These are phyloP conservation scores for Spongilla lacustris DNA, from an alignment of 37 sponge, comb jelly and placozoan species.

Conservation along the genomic window DNA sequence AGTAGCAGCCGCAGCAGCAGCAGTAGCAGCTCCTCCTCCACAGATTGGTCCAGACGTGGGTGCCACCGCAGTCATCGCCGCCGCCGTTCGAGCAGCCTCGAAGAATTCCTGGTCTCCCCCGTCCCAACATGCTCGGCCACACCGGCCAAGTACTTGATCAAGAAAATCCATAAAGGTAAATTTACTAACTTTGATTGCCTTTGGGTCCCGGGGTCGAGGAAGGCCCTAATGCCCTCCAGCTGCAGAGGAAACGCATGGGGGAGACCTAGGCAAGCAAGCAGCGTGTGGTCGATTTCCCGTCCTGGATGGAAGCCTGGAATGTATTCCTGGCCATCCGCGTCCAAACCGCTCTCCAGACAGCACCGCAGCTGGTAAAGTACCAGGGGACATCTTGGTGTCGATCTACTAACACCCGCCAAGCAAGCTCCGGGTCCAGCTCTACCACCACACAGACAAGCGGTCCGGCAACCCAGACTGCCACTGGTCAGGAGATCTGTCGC, in stretches of 20 bases:
- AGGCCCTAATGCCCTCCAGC: not conserved
- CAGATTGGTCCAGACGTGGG: not conserved
- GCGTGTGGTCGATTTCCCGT: constrained; percentile 1
- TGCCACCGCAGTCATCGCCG: not conserved
- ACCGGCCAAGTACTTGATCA: not conserved
- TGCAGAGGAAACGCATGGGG: not conserved
- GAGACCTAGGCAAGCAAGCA: not conserved
- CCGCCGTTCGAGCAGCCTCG: not conserved
- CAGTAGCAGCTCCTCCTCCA: too few species aligned
- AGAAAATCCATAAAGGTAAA: constrained; percentile 21
- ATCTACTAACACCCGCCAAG: too few species aligned
- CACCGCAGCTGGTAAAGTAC: constrained; percentile 34
- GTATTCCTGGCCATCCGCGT: constrained; percentile 5
- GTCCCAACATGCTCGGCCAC: constrained; percentile 22
- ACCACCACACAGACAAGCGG: too few species aligned
- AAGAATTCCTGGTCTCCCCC: not conserved
- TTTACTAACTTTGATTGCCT: constrained; percentile 11
- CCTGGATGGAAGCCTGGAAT: constrained; percentile 57
- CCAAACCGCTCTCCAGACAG: constrained; percentile 2
- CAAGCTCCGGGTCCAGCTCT: too few species aligned
- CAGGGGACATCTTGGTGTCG: constrained; percentile 39
- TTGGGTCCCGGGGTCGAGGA: not conserved
- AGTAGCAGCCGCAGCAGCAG: too few species aligned
- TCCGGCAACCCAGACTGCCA: too few species aligned
- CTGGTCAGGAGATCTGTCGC: too few species aligned